These are phyloP conservation scores for Polietes domitor DNA, from an alignment of 2,888 invertebrate species.

Conservation along the genomic window DNA sequence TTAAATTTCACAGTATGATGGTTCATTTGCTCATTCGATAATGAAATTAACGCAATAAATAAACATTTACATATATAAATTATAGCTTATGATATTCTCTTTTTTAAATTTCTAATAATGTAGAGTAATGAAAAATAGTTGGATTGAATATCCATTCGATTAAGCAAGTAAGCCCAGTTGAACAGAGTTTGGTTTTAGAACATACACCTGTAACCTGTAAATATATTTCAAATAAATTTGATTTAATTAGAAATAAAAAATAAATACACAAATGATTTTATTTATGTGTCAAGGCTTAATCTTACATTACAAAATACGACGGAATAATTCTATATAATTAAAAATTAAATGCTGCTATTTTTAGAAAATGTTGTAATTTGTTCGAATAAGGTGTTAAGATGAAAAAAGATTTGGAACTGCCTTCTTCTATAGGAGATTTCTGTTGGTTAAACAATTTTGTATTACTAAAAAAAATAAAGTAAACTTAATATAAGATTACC, in stretches of 20 bases:
- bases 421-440: too few relatives aligned
- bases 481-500: too few relatives aligned
- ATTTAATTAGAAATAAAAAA: slow-evolving; percentile 1
- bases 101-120: background rate
- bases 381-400: too few relatives aligned
- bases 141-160: background rate
- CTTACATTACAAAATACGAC: too few relatives aligned
- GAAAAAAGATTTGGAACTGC: too few relatives aligned
- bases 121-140: background rate
- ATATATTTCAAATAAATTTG: slow-evolving; percentile 20
- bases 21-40: background rate
- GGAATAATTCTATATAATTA: too few relatives aligned
- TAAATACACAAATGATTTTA: too few relatives aligned
- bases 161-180: background rate
- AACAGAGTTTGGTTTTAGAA: background rate
- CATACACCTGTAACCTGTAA: background rate
- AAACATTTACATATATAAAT: background rate
- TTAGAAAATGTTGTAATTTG: too few relatives aligned
- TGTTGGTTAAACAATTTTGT: too few relatives aligned
- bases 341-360: too few relatives aligned
- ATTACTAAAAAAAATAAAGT: too few relatives aligned
- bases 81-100: background rate
- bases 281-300: too few relatives aligned
- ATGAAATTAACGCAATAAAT: slow-evolving; percentile 8
- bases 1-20: background rate